Conservation (phyloP, 2,888 invertebrate genomes). For the Tetanocera ferruginea region DNA sequence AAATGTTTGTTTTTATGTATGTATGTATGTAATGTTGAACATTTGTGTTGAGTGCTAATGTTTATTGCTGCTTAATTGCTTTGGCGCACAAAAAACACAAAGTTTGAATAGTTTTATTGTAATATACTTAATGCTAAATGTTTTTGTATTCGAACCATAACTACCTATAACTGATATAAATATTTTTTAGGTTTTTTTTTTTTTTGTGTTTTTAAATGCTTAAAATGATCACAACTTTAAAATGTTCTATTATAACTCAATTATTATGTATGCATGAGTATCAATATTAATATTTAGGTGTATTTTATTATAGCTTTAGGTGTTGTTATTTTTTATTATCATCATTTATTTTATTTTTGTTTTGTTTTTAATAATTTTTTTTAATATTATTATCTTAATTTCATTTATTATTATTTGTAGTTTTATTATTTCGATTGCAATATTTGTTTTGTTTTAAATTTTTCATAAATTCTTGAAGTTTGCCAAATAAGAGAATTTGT, state of each 20-base stretch:
- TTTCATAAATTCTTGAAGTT: conserved; percentile 2
- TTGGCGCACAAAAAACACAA: not conserved
- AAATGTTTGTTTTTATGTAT: too few relatives aligned
- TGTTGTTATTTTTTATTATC: conserved; percentile 45
- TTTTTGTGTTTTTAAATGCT: conserved; percentile 49
- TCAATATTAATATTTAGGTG: conserved; percentile 1
- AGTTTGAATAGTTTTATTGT: not conserved
- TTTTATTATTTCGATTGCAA: not conserved
- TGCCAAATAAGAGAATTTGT: conserved; percentile 4
- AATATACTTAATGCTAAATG: not conserved
- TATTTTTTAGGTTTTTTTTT: conserved; percentile 21
- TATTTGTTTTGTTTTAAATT: conserved; percentile 26
- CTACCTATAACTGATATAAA: conserved; percentile 1
- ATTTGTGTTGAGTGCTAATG: not conserved
- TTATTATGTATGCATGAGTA: not conserved
- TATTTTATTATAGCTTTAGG: conserved; percentile 24
- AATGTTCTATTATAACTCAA: conserved; percentile 48
- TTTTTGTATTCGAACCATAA: not conserved
- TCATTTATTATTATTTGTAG: not conserved
- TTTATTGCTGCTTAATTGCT: not conserved
- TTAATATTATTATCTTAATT: not conserved
- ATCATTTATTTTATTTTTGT: not conserved
- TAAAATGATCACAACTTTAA: conserved; percentile 66
- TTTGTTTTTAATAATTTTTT: not conserved
- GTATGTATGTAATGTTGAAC: not conserved